Percentiles rank a stretch among this genome's conserved stretches.
Evolutionary conservation across 2,797 vertebrate genomes (phyloP).

Genomic region (Lates japonicus): DNA sequence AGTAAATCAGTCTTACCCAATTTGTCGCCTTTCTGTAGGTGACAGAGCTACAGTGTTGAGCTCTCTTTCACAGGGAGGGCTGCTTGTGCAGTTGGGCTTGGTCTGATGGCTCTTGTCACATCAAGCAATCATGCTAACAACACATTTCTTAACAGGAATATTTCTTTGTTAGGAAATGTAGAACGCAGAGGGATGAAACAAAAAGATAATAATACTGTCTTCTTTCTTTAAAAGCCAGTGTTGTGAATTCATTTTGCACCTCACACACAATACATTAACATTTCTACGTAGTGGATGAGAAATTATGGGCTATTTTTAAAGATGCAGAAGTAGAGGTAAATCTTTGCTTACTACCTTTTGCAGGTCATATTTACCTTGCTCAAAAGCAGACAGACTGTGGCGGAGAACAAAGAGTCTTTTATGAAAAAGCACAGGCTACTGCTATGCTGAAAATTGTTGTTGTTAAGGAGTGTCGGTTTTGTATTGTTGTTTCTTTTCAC

Average conservation of each 20-base stretch:
- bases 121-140: slow-evolving; percentile 59
- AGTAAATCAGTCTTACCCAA: slow-evolving; percentile 34
- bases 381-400: slow-evolving; percentile 1
- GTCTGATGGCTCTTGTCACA: slow-evolving; percentile 60
- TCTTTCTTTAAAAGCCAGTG: slow-evolving; percentile 8
- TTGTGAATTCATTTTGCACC: slow-evolving; percentile 31
- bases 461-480: no score
- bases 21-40: slow-evolving; percentile 53
- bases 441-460: slow-evolving; percentile 6
- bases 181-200: slow-evolving; percentile 33
- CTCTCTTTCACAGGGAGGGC: slow-evolving; percentile 36
- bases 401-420: not conserved
- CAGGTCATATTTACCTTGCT: not conserved
- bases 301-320: slow-evolving; percentile 54
- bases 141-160: slow-evolving; percentile 37
- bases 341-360: no score
- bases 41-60: slow-evolving; percentile 53
- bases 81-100: slow-evolving; percentile 57
- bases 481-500: not conserved
- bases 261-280: slow-evolving; percentile 63
- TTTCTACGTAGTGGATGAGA: slow-evolving; percentile 50
- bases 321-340: slow-evolving; percentile 27
- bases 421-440: not conserved
- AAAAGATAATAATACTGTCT: slow-evolving; percentile 41
- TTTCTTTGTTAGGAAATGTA: slow-evolving; percentile 52